phyloP scores from a whole-genome alignment of 2,113 vertebrate species.

The Triplophysa tibetana region DNA sequence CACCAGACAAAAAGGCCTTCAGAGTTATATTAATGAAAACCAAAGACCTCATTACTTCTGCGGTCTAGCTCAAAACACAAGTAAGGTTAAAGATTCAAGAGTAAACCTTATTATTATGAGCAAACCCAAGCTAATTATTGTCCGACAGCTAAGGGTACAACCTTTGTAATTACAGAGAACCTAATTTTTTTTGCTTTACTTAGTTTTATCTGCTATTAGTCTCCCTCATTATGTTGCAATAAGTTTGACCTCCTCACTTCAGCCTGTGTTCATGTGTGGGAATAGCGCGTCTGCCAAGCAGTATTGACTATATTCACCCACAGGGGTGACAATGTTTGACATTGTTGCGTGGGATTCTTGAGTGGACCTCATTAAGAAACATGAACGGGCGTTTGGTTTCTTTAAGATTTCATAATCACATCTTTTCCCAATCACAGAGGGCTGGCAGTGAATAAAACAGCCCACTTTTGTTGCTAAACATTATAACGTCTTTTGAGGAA shows the following conservation, averaged over 20 bases:
- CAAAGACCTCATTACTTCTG: slow-evolving; percentile 19
- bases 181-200: neutral
- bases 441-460: neutral
- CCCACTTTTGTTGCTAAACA: neutral
- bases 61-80: neutral
- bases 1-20: neutral
- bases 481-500: neutral
- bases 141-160: slow-evolving; percentile 9
- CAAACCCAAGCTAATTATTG: slow-evolving; percentile 12
- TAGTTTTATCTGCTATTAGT: slow-evolving; percentile 5
- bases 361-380: slow-evolving; percentile 4
- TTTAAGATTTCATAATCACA: neutral
- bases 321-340: neutral
- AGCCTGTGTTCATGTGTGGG: neutral
- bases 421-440: neutral
- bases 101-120: slow-evolving; percentile 4
- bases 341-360: neutral
- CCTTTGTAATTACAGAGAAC: slow-evolving; percentile 21
- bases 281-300: neutral
- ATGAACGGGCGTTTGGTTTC: neutral
- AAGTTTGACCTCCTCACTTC: slow-evolving; percentile 12
- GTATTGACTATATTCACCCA: slow-evolving; percentile 22
- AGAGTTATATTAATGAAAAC: neutral
- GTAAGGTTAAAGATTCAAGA: slow-evolving; percentile 19
- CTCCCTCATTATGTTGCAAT: slow-evolving; percentile 24